Conservation (phyloP, 2,888 invertebrate species). For the Pachycephus smyrnensis region DNA sequence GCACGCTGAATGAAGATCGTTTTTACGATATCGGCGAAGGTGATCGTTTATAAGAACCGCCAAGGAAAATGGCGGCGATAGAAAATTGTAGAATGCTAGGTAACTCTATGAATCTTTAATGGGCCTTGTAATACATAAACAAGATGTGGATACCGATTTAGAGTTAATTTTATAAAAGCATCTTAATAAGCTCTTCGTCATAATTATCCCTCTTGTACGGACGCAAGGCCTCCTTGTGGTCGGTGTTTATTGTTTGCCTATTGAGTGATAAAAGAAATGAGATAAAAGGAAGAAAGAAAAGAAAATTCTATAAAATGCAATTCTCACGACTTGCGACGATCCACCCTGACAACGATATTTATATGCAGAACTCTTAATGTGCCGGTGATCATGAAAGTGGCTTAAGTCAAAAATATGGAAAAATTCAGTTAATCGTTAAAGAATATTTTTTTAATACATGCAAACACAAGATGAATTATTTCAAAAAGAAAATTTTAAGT, state of each 20-base stretch:
- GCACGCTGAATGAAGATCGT: not conserved
- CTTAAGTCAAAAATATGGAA: not conserved
- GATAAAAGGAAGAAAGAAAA: not conserved
- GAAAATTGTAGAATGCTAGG: not conserved
- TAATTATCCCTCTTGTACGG: not conserved
- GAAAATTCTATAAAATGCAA: not conserved
- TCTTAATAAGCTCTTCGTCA: not conserved
- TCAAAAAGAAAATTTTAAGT: not conserved
- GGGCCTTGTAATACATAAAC: not conserved
- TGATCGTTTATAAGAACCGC: not conserved
- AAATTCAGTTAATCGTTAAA: not conserved
- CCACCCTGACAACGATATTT: not conserved
- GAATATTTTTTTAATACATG: not conserved
- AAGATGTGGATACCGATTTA: not conserved
- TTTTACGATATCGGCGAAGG: not conserved
- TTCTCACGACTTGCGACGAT: not conserved
- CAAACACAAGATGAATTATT: no score
- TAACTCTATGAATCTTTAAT: not conserved
- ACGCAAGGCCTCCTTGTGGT: not conserved
- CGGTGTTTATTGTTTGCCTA: not conserved
- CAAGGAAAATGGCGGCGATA: not conserved
- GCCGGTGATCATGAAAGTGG: not conserved
- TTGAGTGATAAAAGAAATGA: not conserved
- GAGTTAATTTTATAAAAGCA: not conserved
- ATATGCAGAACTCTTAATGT: not conserved